Conservation (phyloP, 1,140 invertebrate genomes). For the Tetramorium alpestre region DNA sequence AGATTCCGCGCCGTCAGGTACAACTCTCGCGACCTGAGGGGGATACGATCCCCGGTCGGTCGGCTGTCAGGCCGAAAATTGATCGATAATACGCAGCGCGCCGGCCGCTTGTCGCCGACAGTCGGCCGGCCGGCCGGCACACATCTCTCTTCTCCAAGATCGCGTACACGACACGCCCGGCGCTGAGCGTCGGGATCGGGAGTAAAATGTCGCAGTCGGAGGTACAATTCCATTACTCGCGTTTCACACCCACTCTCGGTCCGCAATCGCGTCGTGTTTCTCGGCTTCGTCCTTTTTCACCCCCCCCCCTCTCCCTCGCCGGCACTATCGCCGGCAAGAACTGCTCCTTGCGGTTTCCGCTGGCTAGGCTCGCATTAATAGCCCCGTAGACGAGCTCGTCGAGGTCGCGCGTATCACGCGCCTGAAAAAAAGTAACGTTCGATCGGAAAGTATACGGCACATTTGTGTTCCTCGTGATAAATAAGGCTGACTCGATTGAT, state of each 20-base stretch:
- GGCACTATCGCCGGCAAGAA: not conserved
- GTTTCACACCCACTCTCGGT: constrained; percentile 44
- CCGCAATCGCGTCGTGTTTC: constrained; percentile 57
- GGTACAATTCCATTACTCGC: constrained; percentile 65
- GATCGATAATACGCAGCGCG: constrained; percentile 61
- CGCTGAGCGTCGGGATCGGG: constrained; percentile 5
- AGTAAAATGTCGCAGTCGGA: constrained; percentile 57
- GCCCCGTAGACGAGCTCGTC: constrained; percentile 42
- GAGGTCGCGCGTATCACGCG: not conserved
- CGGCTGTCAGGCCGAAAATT: constrained; percentile 38
- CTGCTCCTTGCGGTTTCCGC: constrained; percentile 41
- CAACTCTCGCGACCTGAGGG: not conserved
- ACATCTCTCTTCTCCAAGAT: not conserved
- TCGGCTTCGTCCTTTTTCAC: constrained; percentile 40
- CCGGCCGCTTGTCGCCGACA: not conserved
- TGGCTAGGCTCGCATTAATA: constrained; percentile 47
- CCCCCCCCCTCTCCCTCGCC: no score
- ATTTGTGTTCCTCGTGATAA: not conserved
- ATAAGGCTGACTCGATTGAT: not conserved
- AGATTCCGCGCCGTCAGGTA: constrained; percentile 26
- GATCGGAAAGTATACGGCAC: not conserved
- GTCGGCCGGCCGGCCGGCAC: not conserved
- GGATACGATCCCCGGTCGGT: constrained; percentile 15
- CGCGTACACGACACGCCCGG: constrained; percentile 33
- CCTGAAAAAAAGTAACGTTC: not conserved